Evolutionary conservation across 2,797 vertebrate species (phyloP).

Genomic region (Propithecus deckenii): DNA sequence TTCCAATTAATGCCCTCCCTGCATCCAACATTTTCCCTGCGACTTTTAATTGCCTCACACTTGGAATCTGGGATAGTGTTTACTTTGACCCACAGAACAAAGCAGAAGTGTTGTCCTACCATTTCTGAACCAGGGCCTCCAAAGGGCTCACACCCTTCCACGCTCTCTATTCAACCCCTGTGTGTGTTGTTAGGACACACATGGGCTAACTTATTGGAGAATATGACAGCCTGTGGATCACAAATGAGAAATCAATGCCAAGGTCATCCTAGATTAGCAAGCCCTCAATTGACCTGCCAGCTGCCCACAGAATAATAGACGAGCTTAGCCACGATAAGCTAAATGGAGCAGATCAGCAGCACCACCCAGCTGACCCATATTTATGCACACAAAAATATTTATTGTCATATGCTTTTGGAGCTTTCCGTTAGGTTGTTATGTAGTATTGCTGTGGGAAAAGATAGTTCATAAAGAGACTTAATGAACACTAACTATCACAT

Average conservation of each 20-base stretch:
- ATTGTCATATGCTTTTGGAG: neutral
- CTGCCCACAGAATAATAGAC: neutral
- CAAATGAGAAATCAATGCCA: neutral
- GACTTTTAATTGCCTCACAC: neutral
- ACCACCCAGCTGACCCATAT: neutral
- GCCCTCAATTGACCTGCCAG: neutral
- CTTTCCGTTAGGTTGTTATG: neutral
- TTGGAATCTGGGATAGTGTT: neutral
- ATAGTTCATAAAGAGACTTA: neutral
- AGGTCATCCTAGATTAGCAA: neutral
- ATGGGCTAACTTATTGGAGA: neutral
- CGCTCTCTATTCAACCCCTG: neutral
- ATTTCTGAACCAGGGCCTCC: neutral
- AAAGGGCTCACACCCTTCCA: neutral
- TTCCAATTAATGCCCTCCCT: neutral
- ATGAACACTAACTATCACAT: neutral
- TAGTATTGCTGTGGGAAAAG: neutral
- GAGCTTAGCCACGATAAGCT: neutral
- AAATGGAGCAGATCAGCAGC: neutral
- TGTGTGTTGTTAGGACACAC: neutral
- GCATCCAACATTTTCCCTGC: neutral
- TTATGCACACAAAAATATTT: neutral
- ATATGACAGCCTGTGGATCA: neutral
- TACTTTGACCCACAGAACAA: neutral
- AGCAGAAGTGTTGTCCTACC: neutral